phyloP scores from a whole-genome alignment of 2,888 invertebrate genomes.

The Hoplodrina blanda region DNA sequence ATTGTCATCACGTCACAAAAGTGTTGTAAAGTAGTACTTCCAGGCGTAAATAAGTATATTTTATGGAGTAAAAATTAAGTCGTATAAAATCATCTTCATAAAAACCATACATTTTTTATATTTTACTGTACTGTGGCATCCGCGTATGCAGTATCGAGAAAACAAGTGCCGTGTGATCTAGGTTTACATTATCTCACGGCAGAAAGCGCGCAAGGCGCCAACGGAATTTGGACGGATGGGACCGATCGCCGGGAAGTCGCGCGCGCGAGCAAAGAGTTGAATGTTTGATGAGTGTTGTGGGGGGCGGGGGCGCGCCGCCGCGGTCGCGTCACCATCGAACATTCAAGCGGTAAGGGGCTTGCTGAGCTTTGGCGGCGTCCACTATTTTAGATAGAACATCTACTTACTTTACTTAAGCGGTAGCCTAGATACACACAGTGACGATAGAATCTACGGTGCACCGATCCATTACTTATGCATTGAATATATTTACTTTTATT shows the following conservation, averaged over 20 bases:
- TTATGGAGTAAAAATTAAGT: conserved; percentile 9
- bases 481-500: conserved; percentile 55
- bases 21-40: conserved; percentile 10
- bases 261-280: conserved; percentile 89
- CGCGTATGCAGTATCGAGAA: conserved; percentile 32
- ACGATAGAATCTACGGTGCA: conserved; percentile 74
- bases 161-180: conserved; percentile 54
- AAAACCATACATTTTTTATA: conserved; percentile 2
- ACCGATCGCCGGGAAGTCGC: conserved; percentile 82
- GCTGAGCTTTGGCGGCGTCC: conserved; percentile 49
- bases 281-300: conserved; percentile 90
- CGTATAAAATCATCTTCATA: conserved; percentile 11
- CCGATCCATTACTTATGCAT: conserved; percentile 61
- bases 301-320: conserved; percentile 62
- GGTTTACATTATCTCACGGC: conserved; percentile 68
- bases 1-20: conserved; percentile 19
- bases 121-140: conserved; percentile 46
- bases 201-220: conserved; percentile 63
- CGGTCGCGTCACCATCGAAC: conserved; percentile 88
- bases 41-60: conserved; percentile 3
- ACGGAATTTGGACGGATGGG: conserved; percentile 79
- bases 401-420: conserved; percentile 64
- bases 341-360: conserved; percentile 79
- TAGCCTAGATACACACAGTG: conserved; percentile 67
- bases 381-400: conserved; percentile 53